Evolutionary conservation across 2,113 vertebrate species (phyloP).

Genomic region (Thinocorus orbignyianus): DNA sequence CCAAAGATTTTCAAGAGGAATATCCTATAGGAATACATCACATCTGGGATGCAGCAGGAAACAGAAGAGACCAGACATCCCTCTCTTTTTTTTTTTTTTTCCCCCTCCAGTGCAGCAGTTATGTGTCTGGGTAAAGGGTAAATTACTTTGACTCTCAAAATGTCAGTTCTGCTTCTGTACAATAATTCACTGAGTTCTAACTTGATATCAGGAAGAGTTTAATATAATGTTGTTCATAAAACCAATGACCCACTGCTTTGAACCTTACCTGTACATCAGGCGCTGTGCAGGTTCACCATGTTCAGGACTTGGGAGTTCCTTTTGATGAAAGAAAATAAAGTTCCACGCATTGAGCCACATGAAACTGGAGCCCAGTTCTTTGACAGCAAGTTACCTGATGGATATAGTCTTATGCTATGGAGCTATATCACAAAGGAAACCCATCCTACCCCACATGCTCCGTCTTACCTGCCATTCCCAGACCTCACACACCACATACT

Average conservation of each 20-base stretch:
- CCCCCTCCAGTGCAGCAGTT: background rate
- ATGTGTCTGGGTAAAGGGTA: background rate
- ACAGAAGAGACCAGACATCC: background rate
- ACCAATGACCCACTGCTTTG: background rate
- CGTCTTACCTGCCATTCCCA: background rate
- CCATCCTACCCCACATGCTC: background rate
- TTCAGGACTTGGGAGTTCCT: background rate
- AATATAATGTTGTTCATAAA: background rate
- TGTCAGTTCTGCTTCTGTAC: background rate
- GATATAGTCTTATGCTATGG: background rate
- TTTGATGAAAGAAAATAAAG: background rate
- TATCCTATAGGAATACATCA: background rate
- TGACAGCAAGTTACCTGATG: rapidly evolving
- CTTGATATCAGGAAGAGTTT: background rate
- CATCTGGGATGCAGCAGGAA: background rate
- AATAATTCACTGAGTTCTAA: background rate
- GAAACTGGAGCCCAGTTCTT: background rate
- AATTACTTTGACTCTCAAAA: background rate
- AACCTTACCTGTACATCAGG: background rate
- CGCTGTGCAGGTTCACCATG: background rate
- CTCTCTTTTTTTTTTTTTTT: background rate
- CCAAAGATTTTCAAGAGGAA: background rate
- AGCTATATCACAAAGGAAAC: background rate
- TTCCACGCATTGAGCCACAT: background rate
- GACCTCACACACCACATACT: rapidly evolving